Evolutionary conservation across 2,797 vertebrate genomes (phyloP).

Genomic region (Helostoma temminkii): DNA sequence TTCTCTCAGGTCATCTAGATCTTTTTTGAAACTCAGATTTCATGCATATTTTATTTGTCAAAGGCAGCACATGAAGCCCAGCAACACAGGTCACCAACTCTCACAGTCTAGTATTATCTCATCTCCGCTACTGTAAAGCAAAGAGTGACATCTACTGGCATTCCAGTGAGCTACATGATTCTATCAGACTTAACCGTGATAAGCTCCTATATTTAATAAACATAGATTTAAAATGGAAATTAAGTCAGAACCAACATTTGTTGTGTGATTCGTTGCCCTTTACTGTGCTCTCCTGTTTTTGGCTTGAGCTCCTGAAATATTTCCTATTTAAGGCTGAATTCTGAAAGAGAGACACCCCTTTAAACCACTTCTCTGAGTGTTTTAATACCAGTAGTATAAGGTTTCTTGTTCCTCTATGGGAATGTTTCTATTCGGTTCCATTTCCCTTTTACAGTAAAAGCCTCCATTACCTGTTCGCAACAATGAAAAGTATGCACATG

Average conservation of each 20-base stretch:
- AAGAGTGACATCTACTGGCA: conserved; percentile 82
- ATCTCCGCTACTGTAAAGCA: conserved; percentile 52
- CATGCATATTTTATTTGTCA: conserved; percentile 25
- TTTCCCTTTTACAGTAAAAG: conserved; percentile 30
- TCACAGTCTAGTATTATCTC: not conserved
- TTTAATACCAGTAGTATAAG: not conserved
- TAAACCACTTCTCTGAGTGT: not conserved
- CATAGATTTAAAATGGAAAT: conserved; percentile 60
- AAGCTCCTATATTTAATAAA: too few species aligned
- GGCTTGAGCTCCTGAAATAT: too few species aligned
- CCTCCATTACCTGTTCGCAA: not conserved
- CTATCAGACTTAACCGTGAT: not conserved
- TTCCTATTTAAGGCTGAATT: too few species aligned
- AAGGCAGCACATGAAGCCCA: conserved; percentile 19
- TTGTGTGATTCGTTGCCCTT: conserved; percentile 30
- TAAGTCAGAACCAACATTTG: conserved; percentile 52
- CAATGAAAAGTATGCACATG: not conserved
- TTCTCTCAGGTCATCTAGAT: conserved; percentile 23
- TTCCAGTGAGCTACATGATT: not conserved
- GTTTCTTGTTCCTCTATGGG: not conserved
- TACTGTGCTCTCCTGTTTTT: conserved; percentile 23
- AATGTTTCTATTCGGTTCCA: not conserved
- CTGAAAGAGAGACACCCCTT: too few species aligned
- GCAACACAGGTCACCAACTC: conserved; percentile 19
- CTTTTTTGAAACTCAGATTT: conserved; percentile 14